A percentile compares a stretch with the other conserved stretches of the same genome.
Conservation (phyloP, 2,113 vertebrate species). For the Tringa solitaria region DNA sequence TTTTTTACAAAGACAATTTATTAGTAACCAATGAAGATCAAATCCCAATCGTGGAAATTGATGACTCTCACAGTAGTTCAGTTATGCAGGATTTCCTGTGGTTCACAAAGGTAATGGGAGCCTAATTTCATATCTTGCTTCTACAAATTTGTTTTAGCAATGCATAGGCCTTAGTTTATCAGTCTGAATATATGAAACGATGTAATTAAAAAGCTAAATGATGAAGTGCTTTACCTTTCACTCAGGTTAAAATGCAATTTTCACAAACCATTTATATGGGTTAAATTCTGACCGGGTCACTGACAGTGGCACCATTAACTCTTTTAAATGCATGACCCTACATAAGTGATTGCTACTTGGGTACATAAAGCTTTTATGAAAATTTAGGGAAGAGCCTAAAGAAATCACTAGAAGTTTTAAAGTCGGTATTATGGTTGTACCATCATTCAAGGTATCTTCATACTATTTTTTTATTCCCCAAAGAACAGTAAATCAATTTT, state of each 20-base stretch:
- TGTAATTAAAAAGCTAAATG: not conserved
- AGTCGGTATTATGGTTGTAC: not conserved
- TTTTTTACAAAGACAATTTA: slow-evolving; percentile 94
- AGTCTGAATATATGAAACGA: not conserved
- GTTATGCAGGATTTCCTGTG: slow-evolving; percentile 97
- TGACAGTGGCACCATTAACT: not conserved
- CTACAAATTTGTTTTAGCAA: not conserved
- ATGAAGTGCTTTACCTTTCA: not conserved
- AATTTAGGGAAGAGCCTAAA: not conserved
- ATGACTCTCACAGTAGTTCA: slow-evolving; percentile 91
- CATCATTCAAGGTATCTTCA: not conserved
- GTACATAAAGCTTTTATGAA: not conserved
- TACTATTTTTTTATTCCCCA: not conserved
- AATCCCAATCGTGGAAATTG: slow-evolving; percentile 97
- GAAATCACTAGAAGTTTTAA: not conserved
- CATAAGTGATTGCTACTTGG: not conserved
- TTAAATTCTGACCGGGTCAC: not conserved
- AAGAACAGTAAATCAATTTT: not conserved
- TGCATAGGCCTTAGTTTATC: not conserved
- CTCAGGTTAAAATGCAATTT: not conserved
- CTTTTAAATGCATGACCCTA: not conserved
- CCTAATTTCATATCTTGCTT: slow-evolving; percentile 31
- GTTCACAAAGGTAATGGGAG: slow-evolving; percentile 91
- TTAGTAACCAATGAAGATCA: slow-evolving; percentile 97
- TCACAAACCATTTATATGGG: not conserved